These are phyloP conservation scores for Drosophila percnosoma DNA, from an alignment of 2,888 invertebrate species.

Conservation along the genomic window DNA sequence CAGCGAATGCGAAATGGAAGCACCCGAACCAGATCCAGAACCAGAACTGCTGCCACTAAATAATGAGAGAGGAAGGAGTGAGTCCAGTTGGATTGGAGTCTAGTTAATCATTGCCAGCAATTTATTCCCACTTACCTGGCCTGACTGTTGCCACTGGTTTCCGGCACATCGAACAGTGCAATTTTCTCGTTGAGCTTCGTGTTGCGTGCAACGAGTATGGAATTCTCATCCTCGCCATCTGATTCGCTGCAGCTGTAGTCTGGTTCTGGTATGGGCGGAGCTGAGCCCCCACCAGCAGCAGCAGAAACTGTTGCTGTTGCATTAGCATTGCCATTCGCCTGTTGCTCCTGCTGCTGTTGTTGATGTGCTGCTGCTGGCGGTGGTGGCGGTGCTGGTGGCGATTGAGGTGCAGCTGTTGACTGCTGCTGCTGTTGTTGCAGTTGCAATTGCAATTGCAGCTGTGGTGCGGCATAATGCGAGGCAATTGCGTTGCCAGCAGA, in stretches of 20 bases:
- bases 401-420: slow-evolving; percentile 58
- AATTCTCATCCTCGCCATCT: slow-evolving; percentile 89
- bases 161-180: slow-evolving; percentile 85
- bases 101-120: background rate
- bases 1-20: slow-evolving; percentile 93
- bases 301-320: slow-evolving; percentile 48
- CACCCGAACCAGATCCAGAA: slow-evolving; percentile 87
- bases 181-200: slow-evolving; percentile 86
- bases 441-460: slow-evolving; percentile 83
- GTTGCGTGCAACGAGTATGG: slow-evolving; percentile 84
- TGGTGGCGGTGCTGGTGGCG: slow-evolving; percentile 79
- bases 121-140: slow-evolving; percentile 86
- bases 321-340: slow-evolving; percentile 1
- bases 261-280: slow-evolving; percentile 95
- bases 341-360: slow-evolving; percentile 61
- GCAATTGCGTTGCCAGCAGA: slow-evolving; percentile 11
- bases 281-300: slow-evolving; percentile 77
- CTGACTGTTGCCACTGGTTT: slow-evolving; percentile 91
- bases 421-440: slow-evolving; percentile 41
- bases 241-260: slow-evolving; percentile 96
- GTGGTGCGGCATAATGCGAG: slow-evolving; percentile 79
- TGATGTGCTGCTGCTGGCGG: slow-evolving; percentile 83
- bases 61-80: background rate
- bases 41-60: slow-evolving; percentile 87
- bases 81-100: background rate